These are phyloP conservation scores for Panulirus ornatus DNA, from an alignment of 1,140 invertebrate genomes.

Conservation along the genomic window DNA sequence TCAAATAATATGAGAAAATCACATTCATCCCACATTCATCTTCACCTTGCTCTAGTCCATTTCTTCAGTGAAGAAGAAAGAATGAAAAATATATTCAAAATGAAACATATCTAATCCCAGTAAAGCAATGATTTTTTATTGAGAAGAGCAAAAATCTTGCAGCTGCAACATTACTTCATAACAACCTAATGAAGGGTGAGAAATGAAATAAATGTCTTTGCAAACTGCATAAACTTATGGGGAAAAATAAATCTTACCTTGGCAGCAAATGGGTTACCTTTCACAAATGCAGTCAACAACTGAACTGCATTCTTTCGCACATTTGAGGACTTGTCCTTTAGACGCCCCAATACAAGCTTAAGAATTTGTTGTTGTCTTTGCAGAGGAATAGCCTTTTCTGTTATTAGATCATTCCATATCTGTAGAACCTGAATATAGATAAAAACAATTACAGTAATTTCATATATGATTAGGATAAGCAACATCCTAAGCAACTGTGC, in stretches of 20 bases:
- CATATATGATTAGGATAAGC: background rate
- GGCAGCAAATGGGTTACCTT: conserved; percentile 87
- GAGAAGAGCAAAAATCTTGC: too few species aligned
- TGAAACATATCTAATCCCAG: too few species aligned
- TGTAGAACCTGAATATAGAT: conserved; percentile 82
- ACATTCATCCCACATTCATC: too few species aligned
- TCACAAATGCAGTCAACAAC: conserved; percentile 85
- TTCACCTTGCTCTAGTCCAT: too few species aligned
- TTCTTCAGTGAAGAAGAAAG: too few species aligned
- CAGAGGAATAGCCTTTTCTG: conserved; percentile 86
- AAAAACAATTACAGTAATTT: background rate
- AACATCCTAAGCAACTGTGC: too few species aligned
- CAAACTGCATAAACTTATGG: background rate
- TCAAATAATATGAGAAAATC: too few species aligned
- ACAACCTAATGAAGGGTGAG: too few species aligned
- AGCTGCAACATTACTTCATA: too few species aligned
- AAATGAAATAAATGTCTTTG: too few species aligned
- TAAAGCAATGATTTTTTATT: too few species aligned
- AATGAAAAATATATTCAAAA: too few species aligned
- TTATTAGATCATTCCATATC: conserved; percentile 86
- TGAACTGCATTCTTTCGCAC: conserved; percentile 89
- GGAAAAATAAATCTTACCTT: conserved; percentile 78
- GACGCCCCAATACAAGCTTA: conserved; percentile 82
- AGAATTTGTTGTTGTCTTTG: conserved; percentile 83
- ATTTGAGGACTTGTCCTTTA: conserved; percentile 87